Percentiles rank a stretch among this genome's conserved stretches.
phyloP scores from a whole-genome alignment of 2,797 vertebrate genomes.

The Gymnocypris eckloni region DNA sequence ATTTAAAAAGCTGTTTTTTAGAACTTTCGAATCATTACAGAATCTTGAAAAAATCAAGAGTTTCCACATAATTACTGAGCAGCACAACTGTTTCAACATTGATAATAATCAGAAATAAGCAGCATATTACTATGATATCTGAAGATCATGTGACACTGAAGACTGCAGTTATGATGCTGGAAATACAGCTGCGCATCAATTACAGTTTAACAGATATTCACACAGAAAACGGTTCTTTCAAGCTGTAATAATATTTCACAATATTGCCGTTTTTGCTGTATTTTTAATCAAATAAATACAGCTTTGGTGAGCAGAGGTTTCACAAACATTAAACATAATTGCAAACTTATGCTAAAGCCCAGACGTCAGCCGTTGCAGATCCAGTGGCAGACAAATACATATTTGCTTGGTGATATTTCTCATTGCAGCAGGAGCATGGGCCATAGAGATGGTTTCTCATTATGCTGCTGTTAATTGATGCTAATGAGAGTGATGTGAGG shows the following conservation, averaged over 20 bases:
- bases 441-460: background rate
- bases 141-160: background rate
- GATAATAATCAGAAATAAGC: background rate
- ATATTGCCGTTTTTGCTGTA: background rate
- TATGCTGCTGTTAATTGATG: conserved; percentile 21
- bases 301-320: background rate
- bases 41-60: background rate
- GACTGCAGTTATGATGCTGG: background rate
- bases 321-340: background rate
- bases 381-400: background rate
- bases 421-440: background rate
- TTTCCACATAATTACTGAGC: background rate
- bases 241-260: background rate
- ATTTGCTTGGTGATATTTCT: background rate
- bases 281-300: background rate
- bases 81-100: background rate
- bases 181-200: background rate
- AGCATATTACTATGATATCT: background rate
- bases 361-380: background rate
- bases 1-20: background rate
- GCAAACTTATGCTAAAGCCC: background rate
- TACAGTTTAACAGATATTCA: background rate
- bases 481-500: background rate
- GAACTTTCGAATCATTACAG: background rate
- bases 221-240: background rate